A percentile compares a stretch with the other conserved stretches of the same genome.
These are phyloP conservation scores for Oligia fasciuncula DNA, from an alignment of 2,888 invertebrate genomes.

Conservation along the genomic window DNA sequence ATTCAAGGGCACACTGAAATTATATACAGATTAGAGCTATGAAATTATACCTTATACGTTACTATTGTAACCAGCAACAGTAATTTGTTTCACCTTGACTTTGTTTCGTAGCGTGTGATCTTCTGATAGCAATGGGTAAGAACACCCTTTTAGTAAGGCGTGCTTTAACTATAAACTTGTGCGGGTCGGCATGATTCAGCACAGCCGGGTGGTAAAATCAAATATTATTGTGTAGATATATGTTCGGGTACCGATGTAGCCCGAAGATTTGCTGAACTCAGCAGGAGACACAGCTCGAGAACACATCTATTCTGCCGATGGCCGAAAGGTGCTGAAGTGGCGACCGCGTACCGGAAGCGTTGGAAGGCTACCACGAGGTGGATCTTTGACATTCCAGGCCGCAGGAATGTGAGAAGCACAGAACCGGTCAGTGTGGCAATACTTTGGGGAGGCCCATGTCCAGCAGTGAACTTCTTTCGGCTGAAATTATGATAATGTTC, in stretches of 20 bases:
- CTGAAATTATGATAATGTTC: neutral
- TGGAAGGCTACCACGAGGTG: neutral
- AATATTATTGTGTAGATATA: neutral
- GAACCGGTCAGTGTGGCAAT: neutral
- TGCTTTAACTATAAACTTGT: neutral
- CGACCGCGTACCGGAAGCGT: neutral
- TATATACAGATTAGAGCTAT: constrained; percentile 60
- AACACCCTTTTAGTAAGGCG: constrained; percentile 17
- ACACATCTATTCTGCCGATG: neutral
- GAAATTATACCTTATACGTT: constrained; percentile 60
- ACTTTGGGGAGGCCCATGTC: neutral
- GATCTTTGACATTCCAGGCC: neutral
- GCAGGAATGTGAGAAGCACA: neutral
- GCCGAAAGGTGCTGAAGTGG: neutral
- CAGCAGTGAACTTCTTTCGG: neutral
- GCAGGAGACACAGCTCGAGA: neutral
- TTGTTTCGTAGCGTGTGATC: constrained; percentile 25
- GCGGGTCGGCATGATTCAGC: neutral
- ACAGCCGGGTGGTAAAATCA: neutral
- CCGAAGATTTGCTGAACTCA: neutral
- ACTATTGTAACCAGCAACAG: constrained; percentile 29
- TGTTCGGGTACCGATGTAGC: neutral
- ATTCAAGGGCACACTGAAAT: constrained; percentile 57
- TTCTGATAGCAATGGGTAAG: constrained; percentile 27
- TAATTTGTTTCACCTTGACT: constrained; percentile 55